A percentile compares a stretch with the other conserved stretches of the same genome.
phyloP scores from a whole-genome alignment of 2,113 vertebrate species.

The Mastomys coucha region DNA sequence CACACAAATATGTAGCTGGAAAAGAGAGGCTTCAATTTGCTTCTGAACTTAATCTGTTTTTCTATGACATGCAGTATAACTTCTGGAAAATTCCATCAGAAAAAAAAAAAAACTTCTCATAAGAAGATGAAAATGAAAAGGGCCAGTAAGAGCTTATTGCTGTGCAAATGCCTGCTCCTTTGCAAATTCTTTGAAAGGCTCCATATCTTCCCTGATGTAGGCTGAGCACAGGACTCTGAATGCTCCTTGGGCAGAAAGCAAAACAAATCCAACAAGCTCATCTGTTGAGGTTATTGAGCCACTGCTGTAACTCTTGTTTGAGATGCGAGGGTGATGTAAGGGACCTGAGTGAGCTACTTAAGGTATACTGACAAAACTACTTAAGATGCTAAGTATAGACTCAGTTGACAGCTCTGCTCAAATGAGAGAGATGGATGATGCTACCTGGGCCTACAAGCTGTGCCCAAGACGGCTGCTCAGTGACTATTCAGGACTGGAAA shows the following conservation, averaged over 20 bases:
- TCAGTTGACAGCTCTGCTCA: background rate
- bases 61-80: background rate
- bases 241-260: background rate
- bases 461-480: background rate
- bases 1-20: slow-evolving; percentile 59
- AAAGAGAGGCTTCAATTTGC: slow-evolving; percentile 53
- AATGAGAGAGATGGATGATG: background rate
- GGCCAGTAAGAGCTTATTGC: background rate
- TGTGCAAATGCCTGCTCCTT: background rate
- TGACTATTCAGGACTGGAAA: background rate
- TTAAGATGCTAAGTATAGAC: background rate
- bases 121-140: slow-evolving; percentile 28
- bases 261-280: background rate
- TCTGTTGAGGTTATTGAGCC: background rate
- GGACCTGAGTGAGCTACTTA: background rate
- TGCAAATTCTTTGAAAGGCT: background rate
- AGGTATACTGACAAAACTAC: too few species aligned
- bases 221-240: background rate
- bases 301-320: background rate
- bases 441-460: background rate
- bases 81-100: slow-evolving; percentile 63
- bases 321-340: too few species aligned
- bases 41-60: slow-evolving; percentile 64
- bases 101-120: background rate
- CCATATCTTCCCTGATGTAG: background rate